These are phyloP conservation scores for Tokudaia muenninki DNA, from an alignment of 2,797 vertebrate species.

Conservation along the genomic window DNA sequence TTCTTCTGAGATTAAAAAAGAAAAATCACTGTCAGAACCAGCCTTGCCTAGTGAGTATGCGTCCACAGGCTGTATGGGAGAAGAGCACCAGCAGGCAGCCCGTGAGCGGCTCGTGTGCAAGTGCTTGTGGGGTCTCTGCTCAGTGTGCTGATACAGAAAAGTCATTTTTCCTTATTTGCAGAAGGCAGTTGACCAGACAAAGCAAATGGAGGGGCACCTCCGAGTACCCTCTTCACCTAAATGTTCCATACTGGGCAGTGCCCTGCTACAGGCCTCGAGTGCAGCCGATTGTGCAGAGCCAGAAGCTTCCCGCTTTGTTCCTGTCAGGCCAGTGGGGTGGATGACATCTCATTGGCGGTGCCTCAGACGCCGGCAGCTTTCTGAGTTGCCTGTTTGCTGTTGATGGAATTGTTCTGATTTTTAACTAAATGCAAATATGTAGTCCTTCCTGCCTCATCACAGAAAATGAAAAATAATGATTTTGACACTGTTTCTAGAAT, in stretches of 20 bases:
- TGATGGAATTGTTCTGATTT: constrained; percentile 66
- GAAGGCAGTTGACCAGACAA: constrained; percentile 34
- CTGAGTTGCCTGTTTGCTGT: constrained; percentile 74
- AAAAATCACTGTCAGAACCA: constrained; percentile 68
- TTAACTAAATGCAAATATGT: constrained; percentile 69
- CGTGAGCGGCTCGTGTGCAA: neutral
- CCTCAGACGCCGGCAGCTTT: constrained; percentile 77
- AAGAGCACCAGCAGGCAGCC: neutral
- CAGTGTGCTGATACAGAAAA: neutral
- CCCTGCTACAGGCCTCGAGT: constrained; percentile 59
- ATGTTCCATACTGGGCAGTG: neutral
- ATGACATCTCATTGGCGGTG: constrained; percentile 50
- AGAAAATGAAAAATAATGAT: constrained; percentile 63
- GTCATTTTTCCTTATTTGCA: constrained; percentile 34
- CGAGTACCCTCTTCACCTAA: constrained; percentile 60
- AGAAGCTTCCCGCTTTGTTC: constrained; percentile 59
- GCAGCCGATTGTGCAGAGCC: constrained; percentile 72
- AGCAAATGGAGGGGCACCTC: neutral
- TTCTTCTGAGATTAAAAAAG: constrained; percentile 74
- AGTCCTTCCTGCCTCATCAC: constrained; percentile 55
- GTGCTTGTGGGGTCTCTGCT: neutral
- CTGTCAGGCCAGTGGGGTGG: constrained; percentile 58
- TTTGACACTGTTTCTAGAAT: constrained; percentile 56
- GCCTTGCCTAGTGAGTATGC: constrained; percentile 32
- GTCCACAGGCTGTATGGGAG: constrained; percentile 48